Conservation (phyloP, 2,113 vertebrate species). For the Xenopus laevis region DNA sequence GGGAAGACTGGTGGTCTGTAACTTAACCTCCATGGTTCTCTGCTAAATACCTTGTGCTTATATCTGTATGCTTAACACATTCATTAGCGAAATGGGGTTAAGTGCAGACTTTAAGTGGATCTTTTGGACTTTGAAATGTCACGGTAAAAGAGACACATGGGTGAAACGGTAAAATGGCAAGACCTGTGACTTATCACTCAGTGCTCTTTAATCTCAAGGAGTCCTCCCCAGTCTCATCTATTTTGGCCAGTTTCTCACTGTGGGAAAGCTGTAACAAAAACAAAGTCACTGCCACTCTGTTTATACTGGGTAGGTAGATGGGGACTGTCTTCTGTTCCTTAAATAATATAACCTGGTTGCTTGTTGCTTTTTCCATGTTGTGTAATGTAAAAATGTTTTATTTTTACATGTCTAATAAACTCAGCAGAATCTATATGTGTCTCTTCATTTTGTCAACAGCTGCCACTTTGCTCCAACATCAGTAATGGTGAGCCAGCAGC, state of each 20-base stretch:
- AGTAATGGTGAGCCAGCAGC: too few species aligned
- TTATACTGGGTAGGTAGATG: constrained; percentile 8
- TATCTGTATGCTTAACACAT: constrained; percentile 18
- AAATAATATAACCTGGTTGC: constrained; percentile 25
- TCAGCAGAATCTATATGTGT: constrained; percentile 23
- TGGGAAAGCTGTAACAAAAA: constrained; percentile 13
- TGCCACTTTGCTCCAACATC: not conserved
- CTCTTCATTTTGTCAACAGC: not conserved
- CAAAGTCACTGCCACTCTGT: constrained; percentile 1
- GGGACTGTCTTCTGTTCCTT: constrained; percentile 15
- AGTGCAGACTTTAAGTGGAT: constrained; percentile 8
- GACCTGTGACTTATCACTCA: too few species aligned
- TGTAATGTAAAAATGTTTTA: constrained; percentile 41
- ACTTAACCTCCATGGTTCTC: not conserved
- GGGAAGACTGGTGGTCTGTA: not conserved
- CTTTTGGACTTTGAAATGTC: not conserved
- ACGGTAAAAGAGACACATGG: too few species aligned
- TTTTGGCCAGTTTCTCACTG: constrained; percentile 7
- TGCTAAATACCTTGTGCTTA: constrained; percentile 28
- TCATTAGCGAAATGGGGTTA: constrained; percentile 16
- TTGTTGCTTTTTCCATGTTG: constrained; percentile 37
- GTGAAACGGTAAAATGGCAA: too few species aligned
- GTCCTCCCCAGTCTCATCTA: constrained; percentile 5
- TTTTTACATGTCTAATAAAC: constrained; percentile 44
- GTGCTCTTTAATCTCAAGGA: too few species aligned